Base-by-base conservation (phyloP, 2,888 invertebrate genomes). In the Lordiphosa fenestrarum region DNA sequence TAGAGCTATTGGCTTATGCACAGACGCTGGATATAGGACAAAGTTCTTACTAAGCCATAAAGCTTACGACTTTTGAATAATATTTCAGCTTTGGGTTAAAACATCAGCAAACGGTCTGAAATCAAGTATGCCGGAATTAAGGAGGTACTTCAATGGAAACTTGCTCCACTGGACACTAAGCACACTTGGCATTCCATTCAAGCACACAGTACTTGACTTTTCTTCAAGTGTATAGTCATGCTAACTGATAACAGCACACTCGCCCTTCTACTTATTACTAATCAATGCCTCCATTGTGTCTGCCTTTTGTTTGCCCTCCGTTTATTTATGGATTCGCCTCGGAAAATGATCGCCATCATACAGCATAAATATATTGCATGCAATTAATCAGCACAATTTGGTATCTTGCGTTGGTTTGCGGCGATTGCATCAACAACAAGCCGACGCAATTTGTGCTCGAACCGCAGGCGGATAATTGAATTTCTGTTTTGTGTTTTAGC, bases 381-480 rank as follows among this genome's bases (percentile, higher is more conserved):
- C 73, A 81, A 84, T 78, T 78, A 78, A 84, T 84, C 81, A 68
- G 55, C 30, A 55, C 54, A 52, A 60, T 23, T 30, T 55, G 62
- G 21, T 56, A 53, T 50, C 67, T 54, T 41, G 50, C 51, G 47
- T 46, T 55, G 41, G 41, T 48, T 44, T 69, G 69, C 58, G 62
- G 49, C 52, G 44, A 52, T 41, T 80, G 81, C 82, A 82, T 41
- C 69, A 53, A 57, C 60, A 69, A 54, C 48, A 56, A 64, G 49
- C 56, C 56, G 37, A 46, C 59, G 44, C 71, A 73, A 77, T 71
- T 80, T 65, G 76, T 19, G 47, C 44, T 54, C 62, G 49, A 57
- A 72, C 76, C 63, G 38, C 51, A 55, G 67, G 60, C 76, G 41
- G 47, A 53, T 83, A 76, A 84, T 81, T 80, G 71, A 81, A 76